Evolutionary conservation across 2,888 invertebrate genomes (phyloP).

Genomic region (Electrophaes corylata): DNA sequence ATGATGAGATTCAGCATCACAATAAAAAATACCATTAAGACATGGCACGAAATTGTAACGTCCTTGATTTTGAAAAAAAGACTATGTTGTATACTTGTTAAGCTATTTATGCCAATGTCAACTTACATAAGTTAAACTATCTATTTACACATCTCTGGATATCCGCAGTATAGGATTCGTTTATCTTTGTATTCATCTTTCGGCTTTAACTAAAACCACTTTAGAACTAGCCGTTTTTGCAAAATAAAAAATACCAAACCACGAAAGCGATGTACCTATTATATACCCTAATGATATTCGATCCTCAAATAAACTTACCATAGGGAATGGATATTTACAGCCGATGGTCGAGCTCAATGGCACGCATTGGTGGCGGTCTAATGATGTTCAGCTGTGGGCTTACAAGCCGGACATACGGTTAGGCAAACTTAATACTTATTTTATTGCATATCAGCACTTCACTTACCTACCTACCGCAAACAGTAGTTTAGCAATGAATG

Average conservation of each 20-base stretch:
- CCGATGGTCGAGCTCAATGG: constrained; percentile 10
- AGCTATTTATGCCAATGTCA: background rate
- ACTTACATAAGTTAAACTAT: no score
- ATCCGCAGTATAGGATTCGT: no score
- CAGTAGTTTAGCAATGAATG: background rate
- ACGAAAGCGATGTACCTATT: background rate
- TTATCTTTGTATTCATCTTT: no score
- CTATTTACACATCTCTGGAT: no score
- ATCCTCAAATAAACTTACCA: background rate
- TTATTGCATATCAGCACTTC: background rate
- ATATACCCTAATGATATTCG: background rate
- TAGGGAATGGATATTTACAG: constrained; percentile 1
- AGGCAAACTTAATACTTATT: constrained; percentile 1
- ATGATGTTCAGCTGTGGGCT: constrained; percentile 7
- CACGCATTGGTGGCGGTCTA: constrained; percentile 7
- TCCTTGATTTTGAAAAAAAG: no score
- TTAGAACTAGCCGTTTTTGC: no score
- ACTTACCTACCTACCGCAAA: background rate
- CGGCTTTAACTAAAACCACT: no score
- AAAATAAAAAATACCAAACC: background rate
- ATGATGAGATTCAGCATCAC: no score
- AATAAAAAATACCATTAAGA: no score
- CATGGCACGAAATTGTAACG: no score
- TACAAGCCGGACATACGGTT: constrained; percentile 3
- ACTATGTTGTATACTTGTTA: no score